phyloP scores from a whole-genome alignment of 2,888 invertebrate species.

The Cerceris ruficornis region DNA sequence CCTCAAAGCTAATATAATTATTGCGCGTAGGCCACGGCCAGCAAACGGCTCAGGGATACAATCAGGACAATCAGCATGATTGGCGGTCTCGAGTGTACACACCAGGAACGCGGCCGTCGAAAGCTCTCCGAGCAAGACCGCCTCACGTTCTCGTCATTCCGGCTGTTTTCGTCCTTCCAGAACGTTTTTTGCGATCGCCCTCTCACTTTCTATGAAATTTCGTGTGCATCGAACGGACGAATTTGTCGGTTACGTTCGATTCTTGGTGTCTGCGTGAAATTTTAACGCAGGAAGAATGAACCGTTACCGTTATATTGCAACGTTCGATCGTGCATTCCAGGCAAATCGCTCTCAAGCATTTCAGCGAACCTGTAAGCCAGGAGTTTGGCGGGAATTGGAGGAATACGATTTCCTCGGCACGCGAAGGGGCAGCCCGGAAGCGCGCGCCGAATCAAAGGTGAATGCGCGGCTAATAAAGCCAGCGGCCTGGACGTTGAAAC shows the following conservation, averaged over 20 bases:
- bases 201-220: too few relatives aligned
- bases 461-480: slow-evolving; percentile 1
- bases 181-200: neutral
- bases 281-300: neutral
- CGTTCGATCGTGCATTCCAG: too few relatives aligned
- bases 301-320: too few relatives aligned
- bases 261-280: neutral
- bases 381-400: neutral
- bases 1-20: slow-evolving; percentile 77
- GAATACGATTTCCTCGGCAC: neutral
- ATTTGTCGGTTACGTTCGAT: too few relatives aligned
- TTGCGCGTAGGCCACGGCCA: slow-evolving; percentile 68
- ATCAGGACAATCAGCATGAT: slow-evolving; percentile 77
- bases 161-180: slow-evolving; percentile 22
- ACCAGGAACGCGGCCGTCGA: slow-evolving; percentile 55
- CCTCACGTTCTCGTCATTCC: slow-evolving; percentile 43
- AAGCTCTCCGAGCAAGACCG: slow-evolving; percentile 64
- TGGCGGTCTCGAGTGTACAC: slow-evolving; percentile 74
- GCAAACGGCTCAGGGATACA: slow-evolving; percentile 72
- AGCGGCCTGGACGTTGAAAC: slow-evolving; percentile 18
- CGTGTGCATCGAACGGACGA: too few relatives aligned
- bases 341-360: too few relatives aligned
- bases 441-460: neutral
- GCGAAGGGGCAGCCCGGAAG: neutral
- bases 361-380: too few relatives aligned